A percentile compares a stretch with the other conserved stretches of the same genome.
phyloP scores from a whole-genome alignment of 2,113 vertebrate genomes.

The Alouatta palliata region DNA sequence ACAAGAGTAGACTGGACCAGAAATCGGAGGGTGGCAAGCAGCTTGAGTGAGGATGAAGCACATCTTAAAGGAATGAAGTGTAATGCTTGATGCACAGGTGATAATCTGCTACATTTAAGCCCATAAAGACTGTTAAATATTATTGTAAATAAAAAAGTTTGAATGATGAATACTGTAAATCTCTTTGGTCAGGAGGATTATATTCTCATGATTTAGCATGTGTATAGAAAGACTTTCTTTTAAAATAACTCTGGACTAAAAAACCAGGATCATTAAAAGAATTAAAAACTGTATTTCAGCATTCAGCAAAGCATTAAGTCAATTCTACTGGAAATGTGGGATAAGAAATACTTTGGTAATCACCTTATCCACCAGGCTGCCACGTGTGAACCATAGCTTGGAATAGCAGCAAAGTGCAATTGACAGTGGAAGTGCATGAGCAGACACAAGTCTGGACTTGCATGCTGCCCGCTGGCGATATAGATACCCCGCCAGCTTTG shows the following conservation, averaged over 20 bases:
- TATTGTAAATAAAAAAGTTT: constrained; percentile 82
- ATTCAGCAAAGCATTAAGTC: constrained; percentile 37
- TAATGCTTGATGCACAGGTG: constrained; percentile 69
- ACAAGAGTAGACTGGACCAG: constrained; percentile 97
- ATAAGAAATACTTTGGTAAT: constrained; percentile 61
- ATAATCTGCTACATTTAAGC: constrained; percentile 74
- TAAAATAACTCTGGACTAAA: constrained; percentile 66
- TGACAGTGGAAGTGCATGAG: background rate
- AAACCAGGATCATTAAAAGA: constrained; percentile 73
- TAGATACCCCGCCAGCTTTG: background rate
- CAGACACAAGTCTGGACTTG: constrained; percentile 62
- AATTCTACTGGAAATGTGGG: constrained; percentile 70
- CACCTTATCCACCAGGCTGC: constrained; percentile 43
- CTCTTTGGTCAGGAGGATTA: constrained; percentile 77
- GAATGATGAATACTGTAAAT: constrained; percentile 81
- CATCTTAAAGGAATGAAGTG: constrained; percentile 12
- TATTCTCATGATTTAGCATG: constrained; percentile 78
- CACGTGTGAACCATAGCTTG: constrained; percentile 42
- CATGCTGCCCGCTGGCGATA: background rate
- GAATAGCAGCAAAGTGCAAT: constrained; percentile 17
- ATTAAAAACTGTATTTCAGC: constrained; percentile 42
- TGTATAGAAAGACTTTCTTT: constrained; percentile 80
- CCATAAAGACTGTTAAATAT: constrained; percentile 78
- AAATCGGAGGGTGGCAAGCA: constrained; percentile 93
- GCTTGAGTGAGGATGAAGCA: constrained; percentile 86